phyloP scores from a whole-genome alignment of 2,888 invertebrate genomes.

The Oscheius onirici region DNA sequence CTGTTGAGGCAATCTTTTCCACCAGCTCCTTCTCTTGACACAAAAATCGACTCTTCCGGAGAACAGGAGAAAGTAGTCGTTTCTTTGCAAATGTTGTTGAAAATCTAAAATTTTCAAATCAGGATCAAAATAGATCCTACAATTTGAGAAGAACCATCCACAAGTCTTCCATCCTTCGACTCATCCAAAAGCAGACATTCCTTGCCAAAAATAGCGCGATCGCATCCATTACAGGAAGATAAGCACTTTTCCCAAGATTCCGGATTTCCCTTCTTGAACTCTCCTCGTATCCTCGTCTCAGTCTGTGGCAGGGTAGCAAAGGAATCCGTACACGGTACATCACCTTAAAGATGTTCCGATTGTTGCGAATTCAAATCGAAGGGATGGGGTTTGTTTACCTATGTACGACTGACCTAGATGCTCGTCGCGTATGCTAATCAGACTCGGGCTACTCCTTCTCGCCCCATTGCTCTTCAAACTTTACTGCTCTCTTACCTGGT shows the following conservation, averaged over 20 bases:
- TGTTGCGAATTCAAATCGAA: constrained; percentile 8
- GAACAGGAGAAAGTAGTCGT: neutral
- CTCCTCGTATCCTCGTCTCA: constrained; percentile 7
- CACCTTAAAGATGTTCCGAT: constrained; percentile 12
- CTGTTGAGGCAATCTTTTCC: constrained; percentile 40
- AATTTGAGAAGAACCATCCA: constrained; percentile 1
- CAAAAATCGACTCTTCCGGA: constrained; percentile 8
- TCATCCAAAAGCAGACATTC: constrained; percentile 18
- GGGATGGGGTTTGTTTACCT: constrained; percentile 20
- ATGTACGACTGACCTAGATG: constrained; percentile 28
- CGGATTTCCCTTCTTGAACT: constrained; percentile 8
- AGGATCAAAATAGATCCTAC: neutral
- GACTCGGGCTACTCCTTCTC: constrained; percentile 4
- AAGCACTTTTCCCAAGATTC: constrained; percentile 8
- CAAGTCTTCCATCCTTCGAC: neutral
- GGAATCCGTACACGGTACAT: constrained; percentile 9
- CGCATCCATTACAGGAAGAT: constrained; percentile 5
- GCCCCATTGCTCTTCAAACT: constrained; percentile 22
- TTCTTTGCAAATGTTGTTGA: constrained; percentile 21
- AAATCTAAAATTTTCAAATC: neutral
- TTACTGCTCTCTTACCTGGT: constrained; percentile 25
- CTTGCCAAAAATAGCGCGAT: constrained; percentile 6
- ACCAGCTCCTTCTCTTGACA: constrained; percentile 33
- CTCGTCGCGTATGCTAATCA: constrained; percentile 29
- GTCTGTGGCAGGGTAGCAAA: neutral